Percentiles rank a stretch among this genome's conserved stretches.
Evolutionary conservation across 2,113 vertebrate genomes (phyloP).

Genomic region (Pandion haliaetus): DNA sequence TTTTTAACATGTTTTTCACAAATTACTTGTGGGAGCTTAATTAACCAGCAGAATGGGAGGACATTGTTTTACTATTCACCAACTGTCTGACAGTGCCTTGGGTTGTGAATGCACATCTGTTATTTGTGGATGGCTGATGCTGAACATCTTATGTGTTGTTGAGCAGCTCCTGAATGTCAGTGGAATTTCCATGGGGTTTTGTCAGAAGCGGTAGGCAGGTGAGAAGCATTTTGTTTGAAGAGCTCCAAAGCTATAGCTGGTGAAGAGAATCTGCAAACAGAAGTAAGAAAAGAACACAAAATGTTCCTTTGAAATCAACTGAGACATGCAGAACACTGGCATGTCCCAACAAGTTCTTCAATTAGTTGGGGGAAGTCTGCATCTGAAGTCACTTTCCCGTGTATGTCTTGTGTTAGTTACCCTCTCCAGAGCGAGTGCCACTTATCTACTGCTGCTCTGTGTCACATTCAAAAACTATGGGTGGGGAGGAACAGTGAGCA

Average conservation of each 20-base stretch:
- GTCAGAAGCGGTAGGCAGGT: not conserved
- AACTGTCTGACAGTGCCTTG: not conserved
- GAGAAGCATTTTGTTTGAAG: not conserved
- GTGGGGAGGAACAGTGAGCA: not conserved
- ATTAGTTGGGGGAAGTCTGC: fast-evolving
- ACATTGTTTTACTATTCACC: not conserved
- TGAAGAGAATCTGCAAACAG: not conserved
- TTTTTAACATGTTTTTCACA: not conserved
- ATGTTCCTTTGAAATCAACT: not conserved
- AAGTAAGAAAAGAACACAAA: not conserved
- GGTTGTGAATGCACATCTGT: not conserved
- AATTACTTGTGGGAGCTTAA: not conserved
- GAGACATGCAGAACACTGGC: not conserved
- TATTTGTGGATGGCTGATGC: not conserved
- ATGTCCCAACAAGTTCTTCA: not conserved
- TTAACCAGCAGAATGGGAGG: not conserved
- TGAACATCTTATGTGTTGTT: not conserved
- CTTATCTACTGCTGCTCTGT: not conserved
- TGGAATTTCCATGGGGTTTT: not conserved
- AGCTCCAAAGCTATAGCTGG: not conserved
- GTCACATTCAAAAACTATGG: not conserved
- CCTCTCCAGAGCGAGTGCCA: not conserved
- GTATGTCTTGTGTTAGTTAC: not conserved
- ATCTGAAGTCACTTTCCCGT: not conserved
- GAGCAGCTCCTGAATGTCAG: not conserved